Evolutionary conservation across 2,888 invertebrate genomes (phyloP).

Genomic region (Eilema sororculum): DNA sequence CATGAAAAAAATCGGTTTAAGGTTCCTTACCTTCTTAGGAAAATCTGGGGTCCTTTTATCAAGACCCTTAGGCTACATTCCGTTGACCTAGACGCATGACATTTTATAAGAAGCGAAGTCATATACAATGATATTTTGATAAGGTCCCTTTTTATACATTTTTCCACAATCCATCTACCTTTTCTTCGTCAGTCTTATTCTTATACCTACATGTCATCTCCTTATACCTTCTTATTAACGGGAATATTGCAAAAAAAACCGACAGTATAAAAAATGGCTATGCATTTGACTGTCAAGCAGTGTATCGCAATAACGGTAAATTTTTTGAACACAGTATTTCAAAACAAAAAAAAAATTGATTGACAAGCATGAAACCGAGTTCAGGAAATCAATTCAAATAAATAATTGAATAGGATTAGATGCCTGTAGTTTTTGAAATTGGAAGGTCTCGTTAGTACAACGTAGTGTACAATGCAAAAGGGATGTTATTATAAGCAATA

Average conservation of each 20-base stretch:
- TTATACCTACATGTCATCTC: too few species aligned
- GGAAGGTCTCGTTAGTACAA: neutral
- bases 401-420: constrained; percentile 11
- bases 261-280: neutral
- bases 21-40: neutral
- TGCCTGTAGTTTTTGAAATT: neutral
- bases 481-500: neutral
- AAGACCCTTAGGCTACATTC: neutral
- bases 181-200: neutral
- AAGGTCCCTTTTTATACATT: neutral
- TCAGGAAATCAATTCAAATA: neutral
- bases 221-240: too few species aligned
- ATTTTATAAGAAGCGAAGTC: too few species aligned
- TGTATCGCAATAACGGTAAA: constrained; percentile 15
- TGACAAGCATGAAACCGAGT: constrained; percentile 45
- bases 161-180: neutral
- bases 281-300: constrained; percentile 4
- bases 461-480: neutral
- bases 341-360: constrained; percentile 27
- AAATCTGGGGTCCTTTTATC: neutral
- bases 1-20: neutral
- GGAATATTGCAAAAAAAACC: neutral
- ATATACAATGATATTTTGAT: neutral
- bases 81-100: too few species aligned
- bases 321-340: constrained; percentile 9